phyloP scores from a whole-genome alignment of 2,888 invertebrate genomes.

The Chaetogeoica ovagalla region DNA sequence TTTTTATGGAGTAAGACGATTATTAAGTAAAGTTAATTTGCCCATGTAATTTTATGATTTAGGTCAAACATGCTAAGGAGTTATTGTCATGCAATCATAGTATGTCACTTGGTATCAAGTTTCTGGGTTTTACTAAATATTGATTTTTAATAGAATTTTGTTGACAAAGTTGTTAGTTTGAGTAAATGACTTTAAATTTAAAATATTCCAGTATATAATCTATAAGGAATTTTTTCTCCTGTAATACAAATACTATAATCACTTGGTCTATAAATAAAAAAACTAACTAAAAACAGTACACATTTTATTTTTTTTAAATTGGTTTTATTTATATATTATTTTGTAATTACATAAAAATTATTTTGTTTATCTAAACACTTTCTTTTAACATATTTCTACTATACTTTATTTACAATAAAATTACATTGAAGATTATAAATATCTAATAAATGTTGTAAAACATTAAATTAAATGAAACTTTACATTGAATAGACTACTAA shows the following conservation, averaged over 20 bases:
- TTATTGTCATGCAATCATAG: conserved; percentile 50
- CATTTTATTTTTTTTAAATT: too few species aligned
- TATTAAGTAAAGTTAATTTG: conserved; percentile 39
- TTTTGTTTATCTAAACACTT: too few species aligned
- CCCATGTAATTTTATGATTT: conserved; percentile 38
- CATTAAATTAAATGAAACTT: too few species aligned
- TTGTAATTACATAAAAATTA: too few species aligned
- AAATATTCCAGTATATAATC: not conserved
- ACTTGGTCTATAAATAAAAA: too few species aligned
- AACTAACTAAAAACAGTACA: too few species aligned
- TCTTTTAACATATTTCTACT: too few species aligned
- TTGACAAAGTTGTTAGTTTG: conserved; percentile 16
- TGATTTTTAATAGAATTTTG: conserved; percentile 46
- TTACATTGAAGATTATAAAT: too few species aligned
- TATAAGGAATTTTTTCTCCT: not conserved
- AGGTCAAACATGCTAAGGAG: conserved; percentile 49
- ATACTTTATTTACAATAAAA: too few species aligned
- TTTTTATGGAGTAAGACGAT: not conserved
- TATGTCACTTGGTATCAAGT: conserved; percentile 50
- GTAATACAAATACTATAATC: not conserved
- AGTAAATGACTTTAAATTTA: not conserved
- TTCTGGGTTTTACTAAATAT: conserved; percentile 36
- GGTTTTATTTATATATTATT: too few species aligned
- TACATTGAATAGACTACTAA: too few species aligned
- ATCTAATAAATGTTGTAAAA: too few species aligned